Evolutionary conservation across 2,888 invertebrate genomes (phyloP), one percentile per base, ranked within the genome.

Genomic region (Drosophila greeni): DNA sequence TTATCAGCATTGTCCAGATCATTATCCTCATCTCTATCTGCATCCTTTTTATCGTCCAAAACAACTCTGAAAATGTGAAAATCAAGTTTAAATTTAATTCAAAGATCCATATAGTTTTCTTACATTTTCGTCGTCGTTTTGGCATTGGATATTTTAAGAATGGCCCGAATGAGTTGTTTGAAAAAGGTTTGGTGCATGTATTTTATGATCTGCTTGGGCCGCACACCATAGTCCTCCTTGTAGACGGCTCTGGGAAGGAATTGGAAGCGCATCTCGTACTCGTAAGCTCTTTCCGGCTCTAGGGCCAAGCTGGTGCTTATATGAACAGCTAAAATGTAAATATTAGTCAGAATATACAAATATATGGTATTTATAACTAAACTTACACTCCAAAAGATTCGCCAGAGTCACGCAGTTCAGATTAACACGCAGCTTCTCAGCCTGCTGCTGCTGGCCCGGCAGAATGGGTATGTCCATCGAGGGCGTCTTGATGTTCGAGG

Each of bases 401-500:
- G 93, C 90, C 5, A 98, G 90, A 0, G 93, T 92, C 0, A 97
- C 95, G 74, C 92, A 92, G 48, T 94, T 96, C 34, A 99, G 90
- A 78, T 92, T 92, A 53, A 92, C 91, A 59, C 93, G 90, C 14
- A 98, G 87, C 62, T 90, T 91, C 66, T 95, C 94, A 0, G 95
- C 93, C 61, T 90, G 88, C 14, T 89, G 89, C 40, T 89, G 87
- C 5, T 92, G 77, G 77, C 92, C 91, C 2, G 87, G 78, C 18
- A 90, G 89, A 72, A 98, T 95, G 0, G 98, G 98, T 73, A 98
- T 94, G 84, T 97, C 97, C 95, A 99, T 97, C 53, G 94, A 95
- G 0, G 99, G 99, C 0, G 99, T 99, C 89, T 97, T 96, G 12
- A 98, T 95, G 66, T 94, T 94, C n/a, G 92, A 93, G 1, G 97